Conservation (phyloP, 2,797 vertebrate genomes). For the Selene dorsalis region DNA sequence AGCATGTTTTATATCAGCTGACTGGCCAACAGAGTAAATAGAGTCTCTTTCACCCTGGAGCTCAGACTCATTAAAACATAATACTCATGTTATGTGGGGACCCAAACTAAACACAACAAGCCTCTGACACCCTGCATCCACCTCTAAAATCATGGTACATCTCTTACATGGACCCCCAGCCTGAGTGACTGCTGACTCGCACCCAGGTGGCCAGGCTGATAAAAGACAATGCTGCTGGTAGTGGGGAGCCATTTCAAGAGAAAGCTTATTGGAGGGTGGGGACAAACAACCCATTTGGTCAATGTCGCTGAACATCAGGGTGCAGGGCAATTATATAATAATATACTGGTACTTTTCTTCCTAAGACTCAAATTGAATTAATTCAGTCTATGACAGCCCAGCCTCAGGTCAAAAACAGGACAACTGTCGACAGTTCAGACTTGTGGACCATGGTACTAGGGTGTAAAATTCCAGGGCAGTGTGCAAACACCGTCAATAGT, state of each 20-base stretch:
- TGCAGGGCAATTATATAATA: conserved; percentile 24
- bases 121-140: conserved; percentile 32
- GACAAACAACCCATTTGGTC: background rate
- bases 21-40: conserved; percentile 58
- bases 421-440: background rate
- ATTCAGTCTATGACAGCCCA: conserved; percentile 11
- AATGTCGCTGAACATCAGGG: background rate
- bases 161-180: conserved; percentile 1
- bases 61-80: conserved; percentile 65
- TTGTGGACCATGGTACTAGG: background rate
- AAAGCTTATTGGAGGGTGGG: background rate
- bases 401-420: conserved; percentile 27
- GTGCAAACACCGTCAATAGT: background rate
- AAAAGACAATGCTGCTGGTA: background rate
- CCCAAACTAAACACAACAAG: conserved; percentile 44
- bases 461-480: background rate
- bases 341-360: conserved; percentile 1
- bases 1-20: conserved; percentile 54
- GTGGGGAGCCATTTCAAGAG: background rate
- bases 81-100: conserved; percentile 50
- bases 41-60: conserved; percentile 39
- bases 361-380: conserved; percentile 16
- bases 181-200: conserved; percentile 17
- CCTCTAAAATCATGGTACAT: conserved; percentile 48
- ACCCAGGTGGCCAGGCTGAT: background rate